A percentile compares a stretch with the other conserved stretches of the same genome.
phyloP scores from a whole-genome alignment of 2,797 vertebrate genomes.

The Arremon brunneinucha region DNA sequence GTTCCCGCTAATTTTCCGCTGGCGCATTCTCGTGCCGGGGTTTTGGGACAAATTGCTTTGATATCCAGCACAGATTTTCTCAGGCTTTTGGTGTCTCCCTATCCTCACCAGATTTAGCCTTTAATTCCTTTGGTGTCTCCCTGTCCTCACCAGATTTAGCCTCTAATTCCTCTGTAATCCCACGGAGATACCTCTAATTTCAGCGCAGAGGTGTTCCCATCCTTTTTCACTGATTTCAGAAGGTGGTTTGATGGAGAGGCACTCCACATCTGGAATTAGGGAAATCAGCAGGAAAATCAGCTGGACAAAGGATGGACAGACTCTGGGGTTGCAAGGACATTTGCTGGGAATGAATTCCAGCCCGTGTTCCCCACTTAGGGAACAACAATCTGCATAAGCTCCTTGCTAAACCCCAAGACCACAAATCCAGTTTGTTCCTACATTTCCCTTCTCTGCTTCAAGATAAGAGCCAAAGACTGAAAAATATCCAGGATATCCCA shows the following conservation, averaged over 20 bases:
- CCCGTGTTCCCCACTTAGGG: not conserved
- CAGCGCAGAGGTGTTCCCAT: fast-evolving
- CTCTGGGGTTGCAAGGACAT: not conserved
- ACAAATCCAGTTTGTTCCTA: not conserved
- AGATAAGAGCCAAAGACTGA: not conserved
- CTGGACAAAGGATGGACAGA: fast-evolving
- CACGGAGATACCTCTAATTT: not conserved
- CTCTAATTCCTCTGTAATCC: not conserved
- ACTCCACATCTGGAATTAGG: no score
- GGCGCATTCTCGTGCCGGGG: not conserved
- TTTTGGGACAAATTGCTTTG: not conserved
- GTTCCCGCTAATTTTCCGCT: not conserved
- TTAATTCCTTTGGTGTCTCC: not conserved
- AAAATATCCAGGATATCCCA: not conserved
- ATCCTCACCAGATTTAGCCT: not conserved
- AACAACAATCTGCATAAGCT: not conserved
- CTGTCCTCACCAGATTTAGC: not conserved
- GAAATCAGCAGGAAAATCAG: not conserved
- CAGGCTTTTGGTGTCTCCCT: not conserved
- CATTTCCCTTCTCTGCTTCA: not conserved
- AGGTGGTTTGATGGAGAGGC: not conserved
- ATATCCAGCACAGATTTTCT: not conserved
- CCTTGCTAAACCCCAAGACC: not conserved
- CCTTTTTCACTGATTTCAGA: fast-evolving
- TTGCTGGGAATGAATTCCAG: fast-evolving